Percentiles rank a stretch among this genome's conserved stretches.
Evolutionary conservation across 92 coral and sea anemone species (phyloP).

Genomic region (Heliopora coerulea): DNA sequence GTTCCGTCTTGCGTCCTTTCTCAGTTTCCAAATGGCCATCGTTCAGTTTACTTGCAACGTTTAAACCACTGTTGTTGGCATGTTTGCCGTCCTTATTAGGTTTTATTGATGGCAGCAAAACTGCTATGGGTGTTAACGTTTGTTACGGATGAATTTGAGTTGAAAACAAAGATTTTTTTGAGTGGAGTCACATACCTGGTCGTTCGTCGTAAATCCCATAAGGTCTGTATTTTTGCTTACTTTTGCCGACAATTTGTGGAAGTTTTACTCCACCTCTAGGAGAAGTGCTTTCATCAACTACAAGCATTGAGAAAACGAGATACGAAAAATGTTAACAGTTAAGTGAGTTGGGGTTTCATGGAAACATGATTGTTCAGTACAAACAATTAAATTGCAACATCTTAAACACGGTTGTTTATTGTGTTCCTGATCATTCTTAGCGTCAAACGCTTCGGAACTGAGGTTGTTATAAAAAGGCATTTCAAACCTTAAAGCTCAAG

Average conservation of each 20-base stretch:
- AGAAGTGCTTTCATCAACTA: constrained; percentile 23
- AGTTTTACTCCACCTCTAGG: constrained; percentile 15
- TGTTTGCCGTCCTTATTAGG: not conserved
- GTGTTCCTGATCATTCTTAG: too few relatives aligned
- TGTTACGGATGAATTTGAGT: not conserved
- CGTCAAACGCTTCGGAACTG: too few relatives aligned
- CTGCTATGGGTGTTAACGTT: constrained; percentile 9
- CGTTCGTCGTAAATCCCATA: constrained; percentile 12
- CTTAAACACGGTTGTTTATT: too few relatives aligned
- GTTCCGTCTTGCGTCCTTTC: not conserved
- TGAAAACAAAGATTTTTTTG: not conserved
- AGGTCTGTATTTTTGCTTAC: constrained; percentile 11
- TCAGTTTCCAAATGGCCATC: not conserved
- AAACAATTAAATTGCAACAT: too few relatives aligned
- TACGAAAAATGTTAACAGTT: too few relatives aligned
- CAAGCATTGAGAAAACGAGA: too few relatives aligned
- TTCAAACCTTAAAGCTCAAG: too few relatives aligned
- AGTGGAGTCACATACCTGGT: constrained; percentile 4
- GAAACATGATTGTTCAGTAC: too few relatives aligned
- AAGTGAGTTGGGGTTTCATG: too few relatives aligned
- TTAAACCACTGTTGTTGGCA: not conserved
- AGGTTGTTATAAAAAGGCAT: too few relatives aligned
- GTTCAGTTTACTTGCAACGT: not conserved
- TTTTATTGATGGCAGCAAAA: not conserved
- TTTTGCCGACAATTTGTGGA: constrained; percentile 18